A percentile compares a stretch with the other conserved stretches of the same genome.
phyloP scores from a whole-genome alignment of 2,888 invertebrate species.

The Trilocha varians region DNA sequence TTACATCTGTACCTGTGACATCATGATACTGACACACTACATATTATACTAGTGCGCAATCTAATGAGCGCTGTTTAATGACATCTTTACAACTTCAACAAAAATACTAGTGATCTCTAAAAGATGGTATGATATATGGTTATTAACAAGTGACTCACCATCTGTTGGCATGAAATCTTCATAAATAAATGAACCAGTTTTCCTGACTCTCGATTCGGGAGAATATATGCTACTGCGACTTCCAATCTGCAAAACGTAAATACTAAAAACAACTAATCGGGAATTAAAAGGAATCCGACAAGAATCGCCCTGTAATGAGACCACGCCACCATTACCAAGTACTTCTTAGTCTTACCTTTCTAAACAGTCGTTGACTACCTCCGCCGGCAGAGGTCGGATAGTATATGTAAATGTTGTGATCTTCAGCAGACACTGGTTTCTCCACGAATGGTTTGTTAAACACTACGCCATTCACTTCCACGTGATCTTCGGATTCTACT shows the following conservation, averaged over 20 bases:
- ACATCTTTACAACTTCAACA: not conserved
- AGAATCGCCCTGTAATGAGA: not conserved
- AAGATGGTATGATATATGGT: too few species aligned
- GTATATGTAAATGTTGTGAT: slow-evolving; percentile 99
- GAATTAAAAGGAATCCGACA: not conserved
- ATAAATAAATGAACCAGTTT: slow-evolving; percentile 98
- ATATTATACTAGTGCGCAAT: slow-evolving; percentile 5
- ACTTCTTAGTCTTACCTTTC: slow-evolving; percentile 88
- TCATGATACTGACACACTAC: slow-evolving; percentile 2
- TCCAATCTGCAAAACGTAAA: slow-evolving; percentile 81
- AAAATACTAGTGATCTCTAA: too few species aligned
- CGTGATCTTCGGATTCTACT: slow-evolving; percentile 96
- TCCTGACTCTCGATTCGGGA: slow-evolving; percentile 94
- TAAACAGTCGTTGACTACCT: slow-evolving; percentile 96
- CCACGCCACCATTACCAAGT: too few species aligned
- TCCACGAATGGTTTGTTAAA: slow-evolving; percentile 99
- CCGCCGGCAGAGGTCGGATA: slow-evolving; percentile 99
- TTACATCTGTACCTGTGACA: slow-evolving; percentile 77
- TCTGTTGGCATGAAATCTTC: slow-evolving; percentile 99
- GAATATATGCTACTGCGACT: slow-evolving; percentile 99
- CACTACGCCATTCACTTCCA: slow-evolving; percentile 94
- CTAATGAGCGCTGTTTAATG: slow-evolving; percentile 7
- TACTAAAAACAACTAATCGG: not conserved
- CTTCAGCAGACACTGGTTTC: slow-evolving; percentile 99
- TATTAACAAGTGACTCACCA: slow-evolving; percentile 84